Evolutionary conservation across 2,797 vertebrate genomes (phyloP).

Genomic region (Lithobates pipiens): DNA sequence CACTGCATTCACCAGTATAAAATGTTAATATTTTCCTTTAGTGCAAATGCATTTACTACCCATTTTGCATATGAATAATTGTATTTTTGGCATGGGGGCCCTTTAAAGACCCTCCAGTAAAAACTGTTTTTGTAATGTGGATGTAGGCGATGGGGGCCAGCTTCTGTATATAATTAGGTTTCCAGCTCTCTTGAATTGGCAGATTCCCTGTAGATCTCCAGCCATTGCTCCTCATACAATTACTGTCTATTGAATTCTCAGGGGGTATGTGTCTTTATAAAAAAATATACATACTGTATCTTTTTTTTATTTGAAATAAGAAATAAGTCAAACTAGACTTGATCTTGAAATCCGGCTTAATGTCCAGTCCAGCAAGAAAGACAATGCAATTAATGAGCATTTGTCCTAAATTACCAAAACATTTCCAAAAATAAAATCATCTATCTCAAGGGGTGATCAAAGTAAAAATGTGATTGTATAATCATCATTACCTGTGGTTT

Average conservation of each 20-base stretch:
- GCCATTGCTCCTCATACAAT: background rate
- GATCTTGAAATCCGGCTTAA: background rate
- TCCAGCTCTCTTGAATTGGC: background rate
- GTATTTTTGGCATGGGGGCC: too few relatives aligned
- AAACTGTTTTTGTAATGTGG: background rate
- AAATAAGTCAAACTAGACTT: background rate
- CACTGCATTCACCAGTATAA: background rate
- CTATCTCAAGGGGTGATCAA: conserved; percentile 49
- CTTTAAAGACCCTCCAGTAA: too few relatives aligned
- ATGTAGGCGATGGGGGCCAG: too few relatives aligned
- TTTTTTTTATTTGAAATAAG: background rate
- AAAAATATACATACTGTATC: background rate
- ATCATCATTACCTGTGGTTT: conserved; percentile 58
- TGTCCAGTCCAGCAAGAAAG: background rate
- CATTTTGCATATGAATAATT: too few relatives aligned
- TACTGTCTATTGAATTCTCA: background rate
- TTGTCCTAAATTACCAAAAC: conserved; percentile 28
- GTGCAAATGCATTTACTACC: background rate
- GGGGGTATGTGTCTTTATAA: background rate
- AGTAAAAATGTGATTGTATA: conserved; percentile 58
- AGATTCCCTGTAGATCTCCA: background rate
- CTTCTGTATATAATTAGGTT: background rate
- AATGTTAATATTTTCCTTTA: background rate
- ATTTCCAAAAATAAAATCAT: conserved; percentile 45
- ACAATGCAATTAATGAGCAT: conserved; percentile 53